Percentiles rank a stretch among this genome's conserved stretches.
These are phyloP conservation scores for Uropsilus gracilis DNA, from an alignment of 2,113 vertebrate genomes.

Conservation along the genomic window DNA sequence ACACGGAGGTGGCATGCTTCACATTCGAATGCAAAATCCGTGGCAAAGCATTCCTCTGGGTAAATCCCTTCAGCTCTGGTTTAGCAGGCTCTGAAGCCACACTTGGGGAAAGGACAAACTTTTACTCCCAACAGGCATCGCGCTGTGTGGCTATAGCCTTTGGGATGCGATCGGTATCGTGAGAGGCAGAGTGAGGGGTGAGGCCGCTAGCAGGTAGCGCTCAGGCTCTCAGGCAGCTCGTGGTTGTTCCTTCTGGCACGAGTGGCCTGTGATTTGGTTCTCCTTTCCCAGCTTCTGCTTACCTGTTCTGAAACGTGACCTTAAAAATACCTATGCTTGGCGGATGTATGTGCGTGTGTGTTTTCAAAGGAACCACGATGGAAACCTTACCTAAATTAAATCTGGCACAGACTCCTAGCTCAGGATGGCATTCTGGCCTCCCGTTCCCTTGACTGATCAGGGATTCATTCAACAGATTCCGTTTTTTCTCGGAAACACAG, in stretches of 20 bases:
- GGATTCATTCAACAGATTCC: background rate
- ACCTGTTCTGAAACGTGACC: background rate
- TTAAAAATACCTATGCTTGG: background rate
- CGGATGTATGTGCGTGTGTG: background rate
- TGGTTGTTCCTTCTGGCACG: background rate
- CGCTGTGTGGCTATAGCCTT: background rate
- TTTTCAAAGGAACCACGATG: background rate
- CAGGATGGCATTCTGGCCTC: background rate
- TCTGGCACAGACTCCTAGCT: background rate
- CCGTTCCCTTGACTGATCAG: background rate
- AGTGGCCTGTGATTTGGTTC: background rate
- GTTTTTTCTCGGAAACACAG: conserved; percentile 26
- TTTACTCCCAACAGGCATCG: background rate
- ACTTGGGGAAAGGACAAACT: background rate
- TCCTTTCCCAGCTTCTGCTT: background rate
- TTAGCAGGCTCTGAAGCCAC: background rate
- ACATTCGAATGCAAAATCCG: background rate
- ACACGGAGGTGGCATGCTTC: background rate
- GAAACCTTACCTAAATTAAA: background rate
- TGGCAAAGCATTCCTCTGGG: background rate
- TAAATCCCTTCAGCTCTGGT: conserved; percentile 3
- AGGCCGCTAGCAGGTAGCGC: background rate
- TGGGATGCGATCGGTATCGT: background rate
- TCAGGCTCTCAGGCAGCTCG: background rate
- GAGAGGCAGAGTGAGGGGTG: background rate